Evolutionary conservation across 1,140 invertebrate species (phyloP), one percentile per base, ranked within the genome.

Genomic region (Cydia amplana): DNA sequence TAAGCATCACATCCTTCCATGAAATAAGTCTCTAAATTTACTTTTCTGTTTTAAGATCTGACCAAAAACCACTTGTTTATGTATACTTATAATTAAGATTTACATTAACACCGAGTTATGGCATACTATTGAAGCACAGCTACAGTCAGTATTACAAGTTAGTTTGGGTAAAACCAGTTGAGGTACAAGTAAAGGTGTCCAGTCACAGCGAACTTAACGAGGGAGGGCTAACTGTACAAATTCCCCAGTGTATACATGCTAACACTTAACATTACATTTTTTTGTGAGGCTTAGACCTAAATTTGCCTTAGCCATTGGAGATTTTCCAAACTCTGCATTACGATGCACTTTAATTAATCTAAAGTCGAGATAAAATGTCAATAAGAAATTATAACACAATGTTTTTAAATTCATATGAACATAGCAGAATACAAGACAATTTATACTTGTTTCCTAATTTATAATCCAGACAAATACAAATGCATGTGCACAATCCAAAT

Each of bases 171-270:
- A 87, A 92, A 90, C 85, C 83, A 87, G 80, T 80, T 81, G 81
- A 90, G 83, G 85, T 90, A 92, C 79, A 87, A 86, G 78, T 85
- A 77, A 85, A 87, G 82, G 84, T 91, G 88, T 91, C 85, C 91
- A 88, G 91, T 91, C 89, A 91, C 89, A 91, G 91, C 87, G 90
- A 92, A 91, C 91, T 91, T 92, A 92, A 91, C 88, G 83, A 92
- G 91, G 91, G 90, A 93, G 91, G 90, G 89, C 91, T 93, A 93
- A 91, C 91, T 93, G 91, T 93, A 93, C 91, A 93, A 93, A 91
- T 60, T 91, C 91, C 90, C 91, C 84, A 82, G 85, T 91, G 87
- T 84, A 93, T 93, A 91, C 87, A 90, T 86, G 87, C 90, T 93
- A 93, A 93, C 91, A 91, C 91, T 93, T 93, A 93, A 91, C 85